Base-by-base conservation (phyloP, 2,113 vertebrate genomes). In the Phylloscopus trochilus region DNA sequence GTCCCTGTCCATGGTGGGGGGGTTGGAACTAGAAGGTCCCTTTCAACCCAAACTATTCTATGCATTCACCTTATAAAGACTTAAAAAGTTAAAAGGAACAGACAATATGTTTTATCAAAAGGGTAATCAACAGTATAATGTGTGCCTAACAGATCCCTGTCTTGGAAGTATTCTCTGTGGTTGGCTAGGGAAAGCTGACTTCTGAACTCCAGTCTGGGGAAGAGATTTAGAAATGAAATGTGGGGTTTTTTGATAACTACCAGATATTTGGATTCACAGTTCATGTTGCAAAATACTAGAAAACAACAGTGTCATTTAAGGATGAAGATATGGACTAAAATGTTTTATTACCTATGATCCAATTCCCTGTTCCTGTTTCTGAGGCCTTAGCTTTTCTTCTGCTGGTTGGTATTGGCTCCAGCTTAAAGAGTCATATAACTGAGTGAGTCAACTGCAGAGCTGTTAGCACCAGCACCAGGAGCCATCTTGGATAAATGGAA, bases 401-500 rank as follows among this genome's bases (percentile, higher is more conserved):
- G 47, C 78, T 93, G 44, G 8, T 84, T 73, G 82, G 8, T 73
- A 41, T 8, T 93, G 86, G 76, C 80, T 89, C 31, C 3, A 13
- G 66, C 62, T 94, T 92, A 78, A 73, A 83, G 76, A 68, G 44
- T 93, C 83, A 43, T 49, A 7, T 68, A 89, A 78, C 44, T 7
- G 5, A 23, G 59, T 83, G 55, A 83, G 47, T 95, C 83, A 96
- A 84, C 51, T 92, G 46, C 64, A 82, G 69, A 87, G 81, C 81
- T 96, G 93, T 94, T 87, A 92, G 64, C 64, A 80, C 58, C 63
- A 63, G 43, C 66, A 80, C 16, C 55, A 83, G 79, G 35, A 96
- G 37, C 92, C 93, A 93, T 92, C 83, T 92, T 95, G 85, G 76
- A 93, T 73, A 95, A 93, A 89, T 92, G 66, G 88, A 94, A 81